Percentiles rank a stretch among this genome's conserved stretches.
phyloP scores from a whole-genome alignment of 1,140 invertebrate species.

The Rhyzopertha dominica region DNA sequence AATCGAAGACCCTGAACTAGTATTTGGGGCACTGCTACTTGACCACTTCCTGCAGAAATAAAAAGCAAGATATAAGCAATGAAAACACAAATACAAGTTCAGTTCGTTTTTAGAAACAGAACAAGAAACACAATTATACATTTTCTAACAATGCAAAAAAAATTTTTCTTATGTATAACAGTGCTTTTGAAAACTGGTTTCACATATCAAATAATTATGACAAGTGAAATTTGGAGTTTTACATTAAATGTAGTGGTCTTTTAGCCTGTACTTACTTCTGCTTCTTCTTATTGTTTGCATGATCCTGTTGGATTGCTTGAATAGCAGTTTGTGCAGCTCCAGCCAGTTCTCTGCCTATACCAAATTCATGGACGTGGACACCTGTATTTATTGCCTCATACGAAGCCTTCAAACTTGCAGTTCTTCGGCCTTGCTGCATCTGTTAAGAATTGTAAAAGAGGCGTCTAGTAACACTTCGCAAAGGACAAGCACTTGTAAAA shows the following conservation, averaged over 20 bases:
- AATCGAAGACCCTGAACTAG: conserved; percentile 20
- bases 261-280: conserved; percentile 53
- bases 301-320: conserved; percentile 61
- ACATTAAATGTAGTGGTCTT: background rate
- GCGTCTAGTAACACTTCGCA: too few species aligned
- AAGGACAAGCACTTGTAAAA: too few species aligned
- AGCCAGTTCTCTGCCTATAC: conserved; percentile 62
- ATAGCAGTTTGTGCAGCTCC: conserved; percentile 75
- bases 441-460: too few species aligned
- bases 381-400: conserved; percentile 77
- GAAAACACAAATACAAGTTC: too few species aligned
- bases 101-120: too few species aligned
- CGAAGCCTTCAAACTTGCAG: conserved; percentile 91
- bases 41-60: conserved; percentile 24
- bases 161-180: too few species aligned
- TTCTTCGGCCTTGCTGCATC: conserved; percentile 91
- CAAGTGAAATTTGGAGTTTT: background rate
- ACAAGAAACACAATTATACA: too few species aligned
- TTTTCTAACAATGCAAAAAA: too few species aligned
- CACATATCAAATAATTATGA: background rate
- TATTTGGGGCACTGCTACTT: conserved; percentile 20
- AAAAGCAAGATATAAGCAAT: conserved; percentile 1
- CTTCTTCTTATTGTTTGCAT: conserved; percentile 57
- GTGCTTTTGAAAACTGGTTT: conserved; percentile 9
- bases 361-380: conserved; percentile 52